Conservation (phyloP, 92 coral and sea anemone genomes). For the Virgularia gustaviana region DNA sequence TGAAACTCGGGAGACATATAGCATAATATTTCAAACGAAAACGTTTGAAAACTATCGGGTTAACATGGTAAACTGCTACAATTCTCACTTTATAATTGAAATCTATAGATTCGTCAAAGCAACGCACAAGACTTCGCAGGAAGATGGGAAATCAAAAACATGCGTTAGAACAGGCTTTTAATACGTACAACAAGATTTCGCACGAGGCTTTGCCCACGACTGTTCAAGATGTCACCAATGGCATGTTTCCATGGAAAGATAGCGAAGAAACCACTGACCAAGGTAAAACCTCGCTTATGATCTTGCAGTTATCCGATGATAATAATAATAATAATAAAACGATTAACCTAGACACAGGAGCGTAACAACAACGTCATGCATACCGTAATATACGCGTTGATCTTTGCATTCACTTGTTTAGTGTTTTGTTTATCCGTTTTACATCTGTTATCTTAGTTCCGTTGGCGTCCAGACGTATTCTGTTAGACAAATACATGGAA, state of each 20-base stretch:
- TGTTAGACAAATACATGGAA: not conserved
- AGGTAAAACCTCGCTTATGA: too few relatives aligned
- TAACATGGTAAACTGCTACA: not conserved
- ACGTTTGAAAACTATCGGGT: not conserved
- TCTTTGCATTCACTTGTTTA: too few relatives aligned
- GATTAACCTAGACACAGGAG: too few relatives aligned
- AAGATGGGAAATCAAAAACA: constrained; percentile 44
- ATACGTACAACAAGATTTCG: constrained; percentile 22
- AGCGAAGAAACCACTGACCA: not conserved
- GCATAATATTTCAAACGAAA: not conserved
- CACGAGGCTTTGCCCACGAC: not conserved
- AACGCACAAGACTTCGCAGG: constrained; percentile 48
- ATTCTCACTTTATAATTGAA: too few relatives aligned
- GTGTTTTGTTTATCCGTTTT: not conserved
- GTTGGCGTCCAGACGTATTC: not conserved
- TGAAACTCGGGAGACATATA: too few relatives aligned
- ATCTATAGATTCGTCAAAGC: constrained; percentile 56
- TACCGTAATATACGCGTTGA: too few relatives aligned
- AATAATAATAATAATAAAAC: too few relatives aligned
- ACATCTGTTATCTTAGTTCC: not conserved
- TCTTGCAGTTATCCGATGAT: too few relatives aligned
- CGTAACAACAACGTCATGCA: too few relatives aligned
- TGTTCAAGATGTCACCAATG: not conserved
- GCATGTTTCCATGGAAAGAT: constrained; percentile 4
- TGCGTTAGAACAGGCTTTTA: constrained; percentile 7